These are phyloP conservation scores for Labrus mixtus DNA, from an alignment of 2,113 vertebrate genomes.

Conservation along the genomic window DNA sequence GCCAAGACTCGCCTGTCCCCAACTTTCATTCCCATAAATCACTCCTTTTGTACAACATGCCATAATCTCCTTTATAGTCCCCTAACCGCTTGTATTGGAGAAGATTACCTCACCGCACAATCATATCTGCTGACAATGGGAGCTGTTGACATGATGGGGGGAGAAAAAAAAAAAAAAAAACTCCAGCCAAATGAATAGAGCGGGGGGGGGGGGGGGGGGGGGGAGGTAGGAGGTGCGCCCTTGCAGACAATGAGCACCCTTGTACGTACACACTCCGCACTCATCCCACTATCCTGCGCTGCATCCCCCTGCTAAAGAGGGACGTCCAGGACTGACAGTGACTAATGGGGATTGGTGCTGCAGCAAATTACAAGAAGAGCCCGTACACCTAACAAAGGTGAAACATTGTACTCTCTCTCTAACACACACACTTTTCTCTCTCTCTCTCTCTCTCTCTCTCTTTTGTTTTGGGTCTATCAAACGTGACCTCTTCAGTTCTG, in stretches of 20 bases:
- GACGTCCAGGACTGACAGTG: slow-evolving; percentile 73
- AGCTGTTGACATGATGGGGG: slow-evolving; percentile 65
- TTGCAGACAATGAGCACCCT: slow-evolving; percentile 56
- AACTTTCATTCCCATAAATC: slow-evolving; percentile 75
- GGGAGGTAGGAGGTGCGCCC: slow-evolving; percentile 35
- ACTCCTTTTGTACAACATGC: slow-evolving; percentile 67
- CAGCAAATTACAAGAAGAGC: slow-evolving; percentile 70
- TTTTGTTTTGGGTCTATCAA: too few species aligned
- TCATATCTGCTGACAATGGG: slow-evolving; percentile 72
- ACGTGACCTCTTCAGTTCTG: too few species aligned
- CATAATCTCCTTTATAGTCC: slow-evolving; percentile 70
- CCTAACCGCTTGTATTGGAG: slow-evolving; percentile 58
- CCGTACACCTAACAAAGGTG: slow-evolving; percentile 48
- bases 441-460: background rate
- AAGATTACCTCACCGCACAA: slow-evolving; percentile 70
- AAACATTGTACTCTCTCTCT: slow-evolving; percentile 3
- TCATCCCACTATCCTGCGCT: slow-evolving; percentile 40
- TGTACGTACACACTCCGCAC: slow-evolving; percentile 39
- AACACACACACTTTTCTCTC: too few species aligned
- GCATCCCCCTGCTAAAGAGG: slow-evolving; percentile 56
- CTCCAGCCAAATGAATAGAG: slow-evolving; percentile 61
- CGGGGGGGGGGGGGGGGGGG: background rate
- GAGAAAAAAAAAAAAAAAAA: background rate
- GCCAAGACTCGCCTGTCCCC: slow-evolving; percentile 42
- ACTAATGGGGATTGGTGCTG: slow-evolving; percentile 73